Percentiles rank a stretch among this genome's conserved stretches.
Conservation (phyloP, 2,113 vertebrate genomes). For the Epinephelus moara region DNA sequence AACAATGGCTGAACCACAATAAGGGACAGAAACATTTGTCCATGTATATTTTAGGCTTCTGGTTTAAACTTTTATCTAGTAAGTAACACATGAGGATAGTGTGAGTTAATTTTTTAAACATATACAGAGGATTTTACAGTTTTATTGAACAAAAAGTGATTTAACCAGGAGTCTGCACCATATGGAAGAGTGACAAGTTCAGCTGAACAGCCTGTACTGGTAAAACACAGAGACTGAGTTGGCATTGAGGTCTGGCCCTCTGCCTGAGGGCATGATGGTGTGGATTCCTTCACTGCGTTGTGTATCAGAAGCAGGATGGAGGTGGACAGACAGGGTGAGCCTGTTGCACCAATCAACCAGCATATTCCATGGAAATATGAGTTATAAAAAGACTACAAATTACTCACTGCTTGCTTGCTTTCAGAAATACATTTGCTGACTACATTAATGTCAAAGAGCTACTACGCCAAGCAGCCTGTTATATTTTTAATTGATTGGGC, state of each 20-base stretch:
- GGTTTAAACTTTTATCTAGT: not conserved
- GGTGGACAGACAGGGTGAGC: slow-evolving; percentile 47
- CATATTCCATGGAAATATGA: slow-evolving; percentile 31
- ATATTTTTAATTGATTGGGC: not conserved
- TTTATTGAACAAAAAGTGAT: not conserved
- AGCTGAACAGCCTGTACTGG: not conserved
- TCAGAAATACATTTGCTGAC: slow-evolving; percentile 12
- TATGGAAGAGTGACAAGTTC: not conserved
- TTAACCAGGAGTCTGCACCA: not conserved
- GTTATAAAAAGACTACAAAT: slow-evolving; percentile 4
- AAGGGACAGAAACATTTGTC: slow-evolving; percentile 8
- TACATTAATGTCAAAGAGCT: not conserved
- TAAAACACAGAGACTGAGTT: slow-evolving; percentile 26
- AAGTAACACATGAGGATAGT: too few species aligned
- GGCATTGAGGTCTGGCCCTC: slow-evolving; percentile 42
- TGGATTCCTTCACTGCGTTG: slow-evolving; percentile 42
- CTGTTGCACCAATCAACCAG: not conserved
- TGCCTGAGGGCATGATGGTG: slow-evolving; percentile 33
- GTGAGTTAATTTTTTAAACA: not conserved
- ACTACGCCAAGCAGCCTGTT: not conserved
- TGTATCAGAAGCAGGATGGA: slow-evolving; percentile 46
- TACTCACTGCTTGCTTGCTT: not conserved
- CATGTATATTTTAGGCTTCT: slow-evolving; percentile 16
- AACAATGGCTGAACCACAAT: slow-evolving; percentile 19
- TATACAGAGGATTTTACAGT: not conserved